phyloP scores from a whole-genome alignment of 2,113 vertebrate species.

The Nesospiza acunhae region DNA sequence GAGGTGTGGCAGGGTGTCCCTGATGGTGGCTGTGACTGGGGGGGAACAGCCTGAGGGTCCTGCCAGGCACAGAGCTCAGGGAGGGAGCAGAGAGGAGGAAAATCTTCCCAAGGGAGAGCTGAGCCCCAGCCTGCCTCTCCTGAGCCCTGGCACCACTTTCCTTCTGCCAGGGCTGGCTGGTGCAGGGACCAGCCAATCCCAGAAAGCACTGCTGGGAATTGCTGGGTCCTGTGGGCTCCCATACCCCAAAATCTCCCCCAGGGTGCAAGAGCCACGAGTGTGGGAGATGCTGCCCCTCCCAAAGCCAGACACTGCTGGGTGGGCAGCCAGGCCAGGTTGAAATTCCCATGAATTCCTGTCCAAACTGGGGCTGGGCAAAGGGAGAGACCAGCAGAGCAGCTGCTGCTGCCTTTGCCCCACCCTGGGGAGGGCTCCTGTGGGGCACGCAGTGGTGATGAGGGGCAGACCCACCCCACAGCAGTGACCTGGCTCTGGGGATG shows the following conservation, averaged over 20 bases:
- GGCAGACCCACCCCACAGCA: background rate
- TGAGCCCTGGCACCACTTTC: background rate
- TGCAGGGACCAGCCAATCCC: background rate
- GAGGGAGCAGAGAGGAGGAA: background rate
- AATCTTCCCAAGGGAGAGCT: background rate
- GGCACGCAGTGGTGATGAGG: background rate
- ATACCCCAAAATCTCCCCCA: background rate
- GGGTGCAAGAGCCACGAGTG: background rate
- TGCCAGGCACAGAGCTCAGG: background rate
- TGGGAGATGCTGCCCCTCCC: background rate
- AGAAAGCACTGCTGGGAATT: background rate
- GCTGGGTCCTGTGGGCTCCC: fast-evolving
- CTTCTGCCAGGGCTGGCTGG: background rate
- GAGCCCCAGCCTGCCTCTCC: background rate
- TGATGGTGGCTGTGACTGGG: background rate
- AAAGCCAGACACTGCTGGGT: background rate
- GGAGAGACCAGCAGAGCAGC: background rate
- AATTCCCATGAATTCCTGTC: background rate
- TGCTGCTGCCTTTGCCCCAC: background rate
- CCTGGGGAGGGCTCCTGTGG: background rate
- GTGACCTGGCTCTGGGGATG: background rate
- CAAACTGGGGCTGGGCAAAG: background rate
- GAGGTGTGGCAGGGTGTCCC: too few relatives aligned
- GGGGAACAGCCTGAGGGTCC: background rate
- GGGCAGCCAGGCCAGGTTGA: background rate